Evolutionary conservation across 2,797 vertebrate species (phyloP), one percentile per base, ranked within the genome.

Genomic region (Clarias fuscus): DNA sequence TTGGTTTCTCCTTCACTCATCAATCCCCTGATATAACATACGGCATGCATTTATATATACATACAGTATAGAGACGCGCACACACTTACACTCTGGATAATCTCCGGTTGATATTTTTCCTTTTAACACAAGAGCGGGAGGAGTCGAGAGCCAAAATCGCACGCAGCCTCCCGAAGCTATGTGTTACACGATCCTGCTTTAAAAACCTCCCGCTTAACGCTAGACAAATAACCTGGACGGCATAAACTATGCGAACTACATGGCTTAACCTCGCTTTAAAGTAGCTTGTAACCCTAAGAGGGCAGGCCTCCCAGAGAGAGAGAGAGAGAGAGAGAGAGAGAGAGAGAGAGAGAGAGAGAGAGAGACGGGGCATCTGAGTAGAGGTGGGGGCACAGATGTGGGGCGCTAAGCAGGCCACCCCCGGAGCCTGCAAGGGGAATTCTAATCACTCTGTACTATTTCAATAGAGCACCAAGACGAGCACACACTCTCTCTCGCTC

Each of bases 381-480:
- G 77, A 80, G 88, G 85, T 73, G 80, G 88, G 88, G 71, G 86
- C 89, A 89, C 91, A 92, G 91, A 90, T 90, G 93, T 92, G 91
- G 90, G 92, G 91, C 92, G 92, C 90, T 88, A 90, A 86, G 88
- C 90, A 90, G 90, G 91, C 91, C 93, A 94, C 93, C 92, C 91
- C 90, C 33, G 40, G 84, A 91, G 90, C 80, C 92, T 87, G 85
- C 68, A 81, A 87, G 90, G 90, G 87, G 86, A 94, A 93, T 94
- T 92, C 93, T 93, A 94, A 93, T 90, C 93, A 94, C 93, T 89
- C 88, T 91, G 85, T 86, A 89, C 91, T 91, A 91, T 94, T 95
- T 93, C 90, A 94, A 91, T 91, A 92, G 88, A 92, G 93, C 92
- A 92, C 96, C 95, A 94, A 95, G 93, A 95, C 93, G 94, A 94